Percentiles rank a stretch among this genome's conserved stretches.
phyloP scores from a whole-genome alignment of 2,113 vertebrate species.

The Cricetomys ansorgei region DNA sequence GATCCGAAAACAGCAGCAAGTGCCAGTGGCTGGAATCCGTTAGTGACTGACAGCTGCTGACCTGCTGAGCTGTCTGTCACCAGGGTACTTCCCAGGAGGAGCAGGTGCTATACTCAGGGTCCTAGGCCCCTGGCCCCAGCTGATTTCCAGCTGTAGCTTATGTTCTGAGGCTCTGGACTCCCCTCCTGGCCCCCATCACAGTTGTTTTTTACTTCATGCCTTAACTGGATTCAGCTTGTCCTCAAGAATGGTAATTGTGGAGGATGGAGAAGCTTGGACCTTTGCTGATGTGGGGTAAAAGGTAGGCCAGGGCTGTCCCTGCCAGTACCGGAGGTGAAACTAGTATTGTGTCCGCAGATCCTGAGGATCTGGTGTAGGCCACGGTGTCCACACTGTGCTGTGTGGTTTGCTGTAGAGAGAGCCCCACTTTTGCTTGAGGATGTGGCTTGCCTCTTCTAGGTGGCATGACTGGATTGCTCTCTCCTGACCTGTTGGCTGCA shows the following conservation, averaged over 20 bases:
- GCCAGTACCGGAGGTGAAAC: background rate
- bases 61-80: background rate
- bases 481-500: background rate
- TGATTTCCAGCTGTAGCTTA: conserved; percentile 3
- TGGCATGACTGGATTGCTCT: background rate
- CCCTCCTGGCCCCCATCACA: background rate
- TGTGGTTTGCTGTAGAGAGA: background rate
- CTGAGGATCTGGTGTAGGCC: background rate
- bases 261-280: background rate
- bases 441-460: background rate
- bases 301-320: conserved; percentile 6
- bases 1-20: conserved; percentile 96
- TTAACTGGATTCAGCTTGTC: conserved; percentile 39
- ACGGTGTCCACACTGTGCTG: background rate
- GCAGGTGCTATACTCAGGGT: background rate
- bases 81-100: background rate
- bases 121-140: background rate
- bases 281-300: conserved; percentile 39
- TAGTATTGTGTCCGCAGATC: background rate
- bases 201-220: background rate
- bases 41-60: conserved; percentile 75
- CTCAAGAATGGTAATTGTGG: conserved; percentile 10
- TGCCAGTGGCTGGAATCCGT: conserved; percentile 92
- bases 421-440: background rate
- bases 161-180: conserved; percentile 1